These are phyloP conservation scores for Fragum whitleyi DNA, from an alignment of 2,888 invertebrate species.

Conservation along the genomic window DNA sequence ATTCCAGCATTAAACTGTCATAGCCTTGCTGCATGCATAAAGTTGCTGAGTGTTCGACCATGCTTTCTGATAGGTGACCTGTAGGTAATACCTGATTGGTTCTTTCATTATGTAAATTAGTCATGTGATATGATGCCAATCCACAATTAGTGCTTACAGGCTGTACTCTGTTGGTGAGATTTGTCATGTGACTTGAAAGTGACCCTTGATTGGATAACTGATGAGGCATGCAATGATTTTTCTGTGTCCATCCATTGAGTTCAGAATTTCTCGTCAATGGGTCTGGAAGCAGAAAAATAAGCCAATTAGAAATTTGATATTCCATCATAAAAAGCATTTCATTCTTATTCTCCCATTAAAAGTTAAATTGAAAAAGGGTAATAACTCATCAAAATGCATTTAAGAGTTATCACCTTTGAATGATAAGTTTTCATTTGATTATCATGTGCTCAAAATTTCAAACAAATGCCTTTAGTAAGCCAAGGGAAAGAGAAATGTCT, in stretches of 20 bases:
- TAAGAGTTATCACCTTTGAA: too few relatives aligned
- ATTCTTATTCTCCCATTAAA: too few relatives aligned
- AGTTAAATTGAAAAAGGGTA: too few relatives aligned
- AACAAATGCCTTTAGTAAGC: too few relatives aligned
- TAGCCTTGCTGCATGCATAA: constrained; percentile 73
- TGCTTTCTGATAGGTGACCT: constrained; percentile 62
- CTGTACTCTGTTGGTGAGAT: constrained; percentile 25
- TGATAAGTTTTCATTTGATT: too few relatives aligned
- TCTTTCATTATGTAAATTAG: constrained; percentile 53
- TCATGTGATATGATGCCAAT: not conserved
- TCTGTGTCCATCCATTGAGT: constrained; percentile 61
- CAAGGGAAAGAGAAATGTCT: too few relatives aligned
- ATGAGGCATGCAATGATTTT: constrained; percentile 61
- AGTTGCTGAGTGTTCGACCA: constrained; percentile 69
- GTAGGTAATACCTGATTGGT: constrained; percentile 33
- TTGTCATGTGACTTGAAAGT: constrained; percentile 32
- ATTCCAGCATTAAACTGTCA: constrained; percentile 67
- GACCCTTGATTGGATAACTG: constrained; percentile 36
- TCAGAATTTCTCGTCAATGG: constrained; percentile 32
- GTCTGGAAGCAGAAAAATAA: constrained; percentile 59
- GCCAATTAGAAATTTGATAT: too few relatives aligned
- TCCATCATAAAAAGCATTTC: too few relatives aligned
- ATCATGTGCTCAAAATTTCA: too few relatives aligned
- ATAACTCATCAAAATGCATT: too few relatives aligned
- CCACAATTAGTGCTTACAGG: not conserved